phyloP scores from a whole-genome alignment of 2,888 invertebrate genomes.

The Leptopilina syphax region DNA sequence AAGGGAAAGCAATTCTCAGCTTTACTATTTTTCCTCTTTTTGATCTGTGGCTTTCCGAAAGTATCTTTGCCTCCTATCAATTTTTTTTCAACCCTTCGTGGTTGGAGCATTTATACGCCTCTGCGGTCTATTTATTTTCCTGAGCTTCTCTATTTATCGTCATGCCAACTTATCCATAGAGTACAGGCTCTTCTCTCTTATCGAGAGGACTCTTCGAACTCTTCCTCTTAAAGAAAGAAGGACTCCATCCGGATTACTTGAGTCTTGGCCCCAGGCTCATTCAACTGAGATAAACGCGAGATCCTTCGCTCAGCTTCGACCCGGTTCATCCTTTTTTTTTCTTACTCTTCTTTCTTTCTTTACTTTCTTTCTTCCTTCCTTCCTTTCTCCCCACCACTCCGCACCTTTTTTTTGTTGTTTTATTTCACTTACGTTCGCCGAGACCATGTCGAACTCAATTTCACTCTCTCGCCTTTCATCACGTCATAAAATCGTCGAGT shows the following conservation, averaged over 20 bases:
- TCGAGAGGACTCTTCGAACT: slow-evolving; percentile 26
- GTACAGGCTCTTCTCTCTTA: slow-evolving; percentile 21
- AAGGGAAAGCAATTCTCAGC: not conserved
- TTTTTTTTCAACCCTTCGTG: not conserved
- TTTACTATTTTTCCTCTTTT: not conserved
- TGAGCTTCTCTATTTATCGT: slow-evolving; percentile 34
- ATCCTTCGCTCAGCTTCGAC: slow-evolving; percentile 35
- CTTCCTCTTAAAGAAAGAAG: slow-evolving; percentile 29
- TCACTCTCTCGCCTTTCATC: slow-evolving; percentile 35
- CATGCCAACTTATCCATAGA: slow-evolving; percentile 32
- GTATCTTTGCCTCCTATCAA: slow-evolving; percentile 5
- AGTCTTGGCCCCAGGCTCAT: slow-evolving; percentile 35
- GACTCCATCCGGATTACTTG: slow-evolving; percentile 34
- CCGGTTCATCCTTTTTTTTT: slow-evolving; percentile 17
- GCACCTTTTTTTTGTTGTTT: too few relatives aligned
- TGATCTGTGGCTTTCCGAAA: slow-evolving; percentile 11
- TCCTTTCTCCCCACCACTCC: too few relatives aligned
- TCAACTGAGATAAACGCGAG: slow-evolving; percentile 34
- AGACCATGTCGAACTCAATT: slow-evolving; percentile 35
- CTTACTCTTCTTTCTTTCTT: too few relatives aligned
- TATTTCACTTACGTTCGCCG: slow-evolving; percentile 30
- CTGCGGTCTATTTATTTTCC: slow-evolving; percentile 12
- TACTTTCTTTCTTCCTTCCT: too few relatives aligned
- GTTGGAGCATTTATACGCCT: slow-evolving; percentile 14
- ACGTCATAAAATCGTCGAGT: slow-evolving; percentile 35